Conservation (phyloP, 2,797 vertebrate genomes). For the Sparus aurata region DNA sequence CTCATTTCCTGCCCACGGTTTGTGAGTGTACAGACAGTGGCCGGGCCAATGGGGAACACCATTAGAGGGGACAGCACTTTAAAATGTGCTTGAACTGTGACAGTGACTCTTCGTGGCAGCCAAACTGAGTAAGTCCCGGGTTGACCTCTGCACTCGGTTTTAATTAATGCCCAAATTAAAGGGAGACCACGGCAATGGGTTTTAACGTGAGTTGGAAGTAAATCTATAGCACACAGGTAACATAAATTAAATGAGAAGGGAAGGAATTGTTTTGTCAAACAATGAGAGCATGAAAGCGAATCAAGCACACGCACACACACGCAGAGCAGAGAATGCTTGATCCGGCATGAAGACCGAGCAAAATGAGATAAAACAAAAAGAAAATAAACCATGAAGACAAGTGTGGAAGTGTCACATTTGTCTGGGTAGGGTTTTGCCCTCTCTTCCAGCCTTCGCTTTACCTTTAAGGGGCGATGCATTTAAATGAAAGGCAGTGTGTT, state of each 20-base stretch:
- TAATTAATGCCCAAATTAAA: slow-evolving; percentile 55
- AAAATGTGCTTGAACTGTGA: slow-evolving; percentile 55
- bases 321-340: slow-evolving; percentile 41
- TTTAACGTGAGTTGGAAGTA: slow-evolving; percentile 37
- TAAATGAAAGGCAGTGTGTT: slow-evolving; percentile 70
- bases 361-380: slow-evolving; percentile 60
- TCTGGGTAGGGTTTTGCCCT: slow-evolving; percentile 61
- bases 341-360: slow-evolving; percentile 61
- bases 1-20: slow-evolving; percentile 67
- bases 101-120: slow-evolving; percentile 55
- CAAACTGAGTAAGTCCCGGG: slow-evolving; percentile 36
- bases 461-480: slow-evolving; percentile 64
- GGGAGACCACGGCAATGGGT: slow-evolving; percentile 8
- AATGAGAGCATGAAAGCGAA: slow-evolving; percentile 47
- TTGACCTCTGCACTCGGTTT: slow-evolving; percentile 47
- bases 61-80: slow-evolving; percentile 79
- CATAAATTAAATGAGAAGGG: slow-evolving; percentile 44
- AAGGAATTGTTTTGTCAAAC: slow-evolving; percentile 51
- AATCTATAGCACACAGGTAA: slow-evolving; percentile 44
- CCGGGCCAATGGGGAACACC: slow-evolving; percentile 55
- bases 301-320: slow-evolving; percentile 24
- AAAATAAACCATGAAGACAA: slow-evolving; percentile 61
- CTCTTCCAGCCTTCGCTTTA: slow-evolving; percentile 58
- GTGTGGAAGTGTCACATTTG: slow-evolving; percentile 63
- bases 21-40: slow-evolving; percentile 52